A percentile compares a stretch with the other conserved stretches of the same genome.
Conservation (phyloP, 2,888 invertebrate species). For the Timandra comae region DNA sequence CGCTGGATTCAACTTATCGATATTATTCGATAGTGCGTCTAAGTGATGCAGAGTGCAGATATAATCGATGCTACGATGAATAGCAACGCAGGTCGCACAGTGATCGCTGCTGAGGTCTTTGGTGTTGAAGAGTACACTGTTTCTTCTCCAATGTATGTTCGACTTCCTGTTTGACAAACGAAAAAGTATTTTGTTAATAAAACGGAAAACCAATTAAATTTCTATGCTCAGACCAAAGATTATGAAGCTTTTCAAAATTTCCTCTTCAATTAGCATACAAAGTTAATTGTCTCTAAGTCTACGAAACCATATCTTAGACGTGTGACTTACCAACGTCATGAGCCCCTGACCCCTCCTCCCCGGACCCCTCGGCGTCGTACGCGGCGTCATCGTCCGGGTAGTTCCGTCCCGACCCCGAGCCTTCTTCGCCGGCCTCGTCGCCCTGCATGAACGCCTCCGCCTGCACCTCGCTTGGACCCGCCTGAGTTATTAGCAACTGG, state of each 20-base stretch:
- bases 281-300: no score
- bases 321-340: constrained; percentile 48
- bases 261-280: no score
- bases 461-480: constrained; percentile 42
- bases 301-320: no score
- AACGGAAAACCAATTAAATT: no score
- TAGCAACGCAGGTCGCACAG: constrained; percentile 25
- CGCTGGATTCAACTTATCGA: constrained; percentile 1
- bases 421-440: constrained; percentile 75
- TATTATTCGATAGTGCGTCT: constrained; percentile 20
- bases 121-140: constrained; percentile 45
- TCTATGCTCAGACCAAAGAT: no score
- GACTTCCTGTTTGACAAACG: constrained; percentile 25
- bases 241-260: no score
- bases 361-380: constrained; percentile 67
- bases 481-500: constrained; percentile 57
- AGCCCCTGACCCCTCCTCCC: constrained; percentile 64
- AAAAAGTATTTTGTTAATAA: neutral
- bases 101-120: constrained; percentile 34
- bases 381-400: constrained; percentile 67
- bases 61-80: constrained; percentile 29
- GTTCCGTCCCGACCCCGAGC: constrained; percentile 77
- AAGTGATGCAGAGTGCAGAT: constrained; percentile 33
- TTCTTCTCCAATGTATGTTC: constrained; percentile 27
- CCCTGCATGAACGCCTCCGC: constrained; percentile 76